Evolutionary conservation across 1,140 invertebrate species (phyloP).

Genomic region (Oncopodura yosiiana): DNA sequence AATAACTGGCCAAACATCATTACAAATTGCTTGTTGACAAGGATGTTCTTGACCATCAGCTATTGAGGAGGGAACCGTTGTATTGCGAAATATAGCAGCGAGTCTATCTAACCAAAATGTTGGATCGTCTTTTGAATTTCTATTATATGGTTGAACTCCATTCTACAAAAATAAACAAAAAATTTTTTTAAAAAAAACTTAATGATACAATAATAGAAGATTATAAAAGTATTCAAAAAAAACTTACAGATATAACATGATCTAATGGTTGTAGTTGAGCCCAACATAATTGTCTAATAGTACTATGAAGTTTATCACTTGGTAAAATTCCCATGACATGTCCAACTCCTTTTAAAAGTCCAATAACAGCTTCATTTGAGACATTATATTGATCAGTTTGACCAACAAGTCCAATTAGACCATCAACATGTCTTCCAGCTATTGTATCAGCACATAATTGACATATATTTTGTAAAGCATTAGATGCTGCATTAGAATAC

Average conservation of each 20-base stretch:
- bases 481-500: constrained; percentile 20
- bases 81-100: constrained; percentile 75
- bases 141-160: constrained; percentile 38
- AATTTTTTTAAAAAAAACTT: background rate
- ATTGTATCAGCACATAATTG: constrained; percentile 68
- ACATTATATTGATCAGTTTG: constrained; percentile 69
- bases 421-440: constrained; percentile 59
- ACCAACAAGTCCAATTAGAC: constrained; percentile 68
- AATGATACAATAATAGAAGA: background rate
- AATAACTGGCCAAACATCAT: constrained; percentile 75
- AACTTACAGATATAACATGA: constrained; percentile 39
- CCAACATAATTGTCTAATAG: constrained; percentile 66
- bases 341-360: constrained; percentile 66
- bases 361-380: constrained; percentile 67
- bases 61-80: constrained; percentile 47
- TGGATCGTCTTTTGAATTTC: constrained; percentile 60
- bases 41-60: constrained; percentile 55
- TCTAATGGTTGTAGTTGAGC: constrained; percentile 61
- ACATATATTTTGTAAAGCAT: constrained; percentile 46
- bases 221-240: background rate
- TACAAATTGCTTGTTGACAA: constrained; percentile 65
- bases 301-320: constrained; percentile 52
- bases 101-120: constrained; percentile 85
- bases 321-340: constrained; percentile 55
- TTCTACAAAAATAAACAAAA: constrained; percentile 31